These are phyloP conservation scores for Galendromus occidentalis DNA, from an alignment of 1,140 invertebrate species.

Conservation along the genomic window DNA sequence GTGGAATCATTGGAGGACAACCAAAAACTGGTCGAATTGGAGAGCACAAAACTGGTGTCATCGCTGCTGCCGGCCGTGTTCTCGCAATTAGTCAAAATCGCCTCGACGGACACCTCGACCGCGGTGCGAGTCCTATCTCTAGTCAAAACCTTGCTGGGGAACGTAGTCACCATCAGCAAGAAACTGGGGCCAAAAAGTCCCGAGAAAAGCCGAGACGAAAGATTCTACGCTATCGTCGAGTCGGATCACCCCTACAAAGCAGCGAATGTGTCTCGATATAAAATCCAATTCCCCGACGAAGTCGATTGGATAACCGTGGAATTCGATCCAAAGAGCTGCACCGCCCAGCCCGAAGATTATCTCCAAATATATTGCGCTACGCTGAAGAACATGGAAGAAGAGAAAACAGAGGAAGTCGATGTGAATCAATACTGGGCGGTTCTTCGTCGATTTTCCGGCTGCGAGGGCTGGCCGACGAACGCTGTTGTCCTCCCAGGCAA, in stretches of 20 bases:
- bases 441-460: slow-evolving; percentile 44
- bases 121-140: not conserved
- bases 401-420: slow-evolving; percentile 20
- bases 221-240: slow-evolving; percentile 72
- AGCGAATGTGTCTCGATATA: slow-evolving; percentile 63
- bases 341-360: slow-evolving; percentile 77
- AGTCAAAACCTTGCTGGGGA: not conserved
- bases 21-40: not conserved
- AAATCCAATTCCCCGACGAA: slow-evolving; percentile 62
- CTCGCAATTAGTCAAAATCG: not conserved
- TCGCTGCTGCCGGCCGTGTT: not conserved
- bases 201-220: not conserved
- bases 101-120: not conserved
- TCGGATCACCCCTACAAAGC: slow-evolving; percentile 92
- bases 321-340: slow-evolving; percentile 76
- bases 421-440: slow-evolving; percentile 42
- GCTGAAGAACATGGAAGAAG: not conserved
- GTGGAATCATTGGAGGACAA: not conserved
- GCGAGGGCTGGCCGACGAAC: slow-evolving; percentile 62
- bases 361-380: slow-evolving; percentile 64
- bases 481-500: slow-evolving; percentile 74
- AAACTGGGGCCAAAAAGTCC: not conserved
- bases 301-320: slow-evolving; percentile 81
- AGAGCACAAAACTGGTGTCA: slow-evolving; percentile 1
- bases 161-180: not conserved